Evolutionary conservation across 2,797 vertebrate species (phyloP).

Genomic region (Nothura maculosa): DNA sequence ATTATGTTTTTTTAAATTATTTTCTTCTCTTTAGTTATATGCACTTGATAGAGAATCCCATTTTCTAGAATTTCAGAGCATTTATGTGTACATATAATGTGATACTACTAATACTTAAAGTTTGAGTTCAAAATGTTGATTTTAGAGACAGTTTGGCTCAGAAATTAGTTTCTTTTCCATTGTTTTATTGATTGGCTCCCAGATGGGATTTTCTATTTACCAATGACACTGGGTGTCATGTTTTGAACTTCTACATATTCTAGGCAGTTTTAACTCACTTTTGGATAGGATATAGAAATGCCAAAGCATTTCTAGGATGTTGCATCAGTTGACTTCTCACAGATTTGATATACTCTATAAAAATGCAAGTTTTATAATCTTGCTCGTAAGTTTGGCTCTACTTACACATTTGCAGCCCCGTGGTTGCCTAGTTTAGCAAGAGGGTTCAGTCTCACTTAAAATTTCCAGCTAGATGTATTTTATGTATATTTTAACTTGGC

Average conservation of each 20-base stretch:
- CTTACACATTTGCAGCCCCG: slow-evolving; percentile 1
- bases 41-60: too few relatives aligned
- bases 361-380: not conserved
- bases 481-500: slow-evolving; percentile 8
- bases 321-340: not conserved
- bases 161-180: not conserved
- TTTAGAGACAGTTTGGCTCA: not conserved
- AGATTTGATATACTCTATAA: slow-evolving; percentile 9
- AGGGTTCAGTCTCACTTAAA: not conserved
- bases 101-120: not conserved
- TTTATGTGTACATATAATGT: not conserved
- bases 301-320: not conserved
- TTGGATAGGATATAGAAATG: not conserved
- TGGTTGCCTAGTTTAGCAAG: not conserved
- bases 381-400: slow-evolving; percentile 3
- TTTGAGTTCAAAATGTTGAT: not conserved
- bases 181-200: not conserved
- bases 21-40: not conserved
- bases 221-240: not conserved
- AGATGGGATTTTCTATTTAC: not conserved
- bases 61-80: too few relatives aligned
- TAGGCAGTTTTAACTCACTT: not conserved
- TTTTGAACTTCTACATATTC: not conserved
- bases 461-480: slow-evolving; percentile 1
- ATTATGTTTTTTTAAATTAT: not conserved